These are phyloP conservation scores for Scaeva pyrastri DNA, from an alignment of 2,888 invertebrate species.

Conservation along the genomic window DNA sequence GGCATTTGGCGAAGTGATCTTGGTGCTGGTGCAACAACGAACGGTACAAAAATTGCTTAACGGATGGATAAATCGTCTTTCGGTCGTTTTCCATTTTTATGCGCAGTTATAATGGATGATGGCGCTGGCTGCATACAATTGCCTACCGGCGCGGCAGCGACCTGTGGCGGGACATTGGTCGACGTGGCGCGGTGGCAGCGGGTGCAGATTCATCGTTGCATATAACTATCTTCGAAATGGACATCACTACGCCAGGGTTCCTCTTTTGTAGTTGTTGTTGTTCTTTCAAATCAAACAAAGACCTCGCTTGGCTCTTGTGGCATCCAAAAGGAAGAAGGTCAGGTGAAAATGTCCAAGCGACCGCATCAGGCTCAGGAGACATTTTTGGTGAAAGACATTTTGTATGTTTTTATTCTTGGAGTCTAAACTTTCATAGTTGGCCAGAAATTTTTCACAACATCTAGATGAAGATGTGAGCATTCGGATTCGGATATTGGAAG, in stretches of 20 bases:
- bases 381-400: conserved; percentile 63
- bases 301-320: not conserved
- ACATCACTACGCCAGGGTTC: conserved; percentile 28
- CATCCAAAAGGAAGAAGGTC: conserved; percentile 60
- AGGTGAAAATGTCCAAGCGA: conserved; percentile 74
- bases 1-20: not conserved
- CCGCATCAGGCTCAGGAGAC: not conserved
- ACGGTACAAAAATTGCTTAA: conserved; percentile 76
- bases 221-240: conserved; percentile 49
- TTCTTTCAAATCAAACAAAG: not conserved
- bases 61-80: conserved; percentile 76
- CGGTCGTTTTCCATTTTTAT: conserved; percentile 75
- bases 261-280: not conserved
- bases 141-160: conserved; percentile 49
- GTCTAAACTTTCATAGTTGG: conserved; percentile 17
- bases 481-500: not conserved
- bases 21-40: conserved; percentile 53
- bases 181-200: conserved; percentile 2
- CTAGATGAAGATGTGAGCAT: conserved; percentile 11
- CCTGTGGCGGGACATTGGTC: too few species aligned
- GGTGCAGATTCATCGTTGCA: conserved; percentile 61
- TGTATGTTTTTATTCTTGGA: not conserved
- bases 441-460: not conserved
- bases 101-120: conserved; percentile 76
- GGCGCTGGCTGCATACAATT: conserved; percentile 75